A percentile compares a stretch with the other conserved stretches of the same genome.
These are phyloP conservation scores for Ganaspis brasiliensis DNA, from an alignment of 2,888 invertebrate genomes.

Conservation along the genomic window DNA sequence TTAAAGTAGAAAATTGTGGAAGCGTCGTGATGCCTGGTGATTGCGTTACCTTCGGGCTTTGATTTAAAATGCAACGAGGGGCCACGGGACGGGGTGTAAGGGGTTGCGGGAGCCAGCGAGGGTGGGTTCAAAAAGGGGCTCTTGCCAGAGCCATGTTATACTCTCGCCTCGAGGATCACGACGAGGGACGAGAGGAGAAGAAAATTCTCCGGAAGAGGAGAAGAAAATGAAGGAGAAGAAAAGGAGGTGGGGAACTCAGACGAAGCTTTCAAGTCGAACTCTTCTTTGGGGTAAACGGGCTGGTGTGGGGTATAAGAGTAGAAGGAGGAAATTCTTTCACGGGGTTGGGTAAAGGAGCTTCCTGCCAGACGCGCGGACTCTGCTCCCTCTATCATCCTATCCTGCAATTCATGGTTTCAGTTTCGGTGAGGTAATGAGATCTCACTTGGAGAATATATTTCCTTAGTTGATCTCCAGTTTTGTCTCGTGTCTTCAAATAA, in stretches of 20 bases:
- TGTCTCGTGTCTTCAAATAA: conserved; percentile 35
- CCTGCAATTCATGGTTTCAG: conserved; percentile 41
- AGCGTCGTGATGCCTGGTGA: conserved; percentile 81
- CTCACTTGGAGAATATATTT: conserved; percentile 38
- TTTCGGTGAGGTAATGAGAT: conserved; percentile 43
- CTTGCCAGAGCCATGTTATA: conserved; percentile 58
- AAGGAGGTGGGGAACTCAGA: conserved; percentile 45
- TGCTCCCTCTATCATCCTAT: conserved; percentile 48
- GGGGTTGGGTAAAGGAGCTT: conserved; percentile 52
- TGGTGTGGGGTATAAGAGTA: conserved; percentile 47
- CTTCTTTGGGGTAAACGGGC: conserved; percentile 47
- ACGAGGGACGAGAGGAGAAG: conserved; percentile 50
- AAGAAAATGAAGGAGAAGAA: conserved; percentile 39
- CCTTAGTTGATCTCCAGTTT: conserved; percentile 38
- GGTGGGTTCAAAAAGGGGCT: conserved; percentile 57
- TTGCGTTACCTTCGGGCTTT: conserved; percentile 81
- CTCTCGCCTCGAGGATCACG: conserved; percentile 55
- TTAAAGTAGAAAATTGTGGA: conserved; percentile 81
- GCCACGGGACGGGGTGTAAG: conserved; percentile 66
- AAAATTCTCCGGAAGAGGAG: conserved; percentile 23
- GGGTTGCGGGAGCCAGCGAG: conserved; percentile 55
- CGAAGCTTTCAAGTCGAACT: conserved; percentile 59
- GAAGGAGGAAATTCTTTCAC: conserved; percentile 54
- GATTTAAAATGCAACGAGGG: conserved; percentile 81
- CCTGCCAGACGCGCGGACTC: conserved; percentile 47